Evolutionary conservation across 30 jellyfish, hydroid and myxozoan genomes (phyloP), one percentile per base, ranked within the genome.

Genomic region (Turritopsis dohrnii): DNA sequence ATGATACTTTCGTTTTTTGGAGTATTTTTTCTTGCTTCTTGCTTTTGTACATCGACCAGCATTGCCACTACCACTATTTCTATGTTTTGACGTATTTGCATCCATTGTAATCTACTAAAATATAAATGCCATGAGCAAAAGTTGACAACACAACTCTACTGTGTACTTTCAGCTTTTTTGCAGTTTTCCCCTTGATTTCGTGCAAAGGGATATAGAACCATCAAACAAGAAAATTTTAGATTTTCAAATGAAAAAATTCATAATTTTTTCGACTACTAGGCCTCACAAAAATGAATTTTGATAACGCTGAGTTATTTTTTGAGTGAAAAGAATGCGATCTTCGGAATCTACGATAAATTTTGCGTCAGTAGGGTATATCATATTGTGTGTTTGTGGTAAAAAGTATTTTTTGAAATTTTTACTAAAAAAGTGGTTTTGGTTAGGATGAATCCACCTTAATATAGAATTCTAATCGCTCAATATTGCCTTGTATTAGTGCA

Each of bases 41-140:
- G 72, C 72, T 54, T 54, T 54, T 54, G 72, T 54, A 54, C 72
- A 54, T 54, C 72, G n/a, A 54, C 72, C 72, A 54, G 72, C 72
- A 54, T 54, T 54, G 19, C 72, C 72, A 54, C 72, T 54, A 54
- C 72, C 72, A 16, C 72, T 54, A 54, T 54, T 54, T 54, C n/a
- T n/a, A n/a, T n/a, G n/a, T n/a, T n/a, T n/a, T n/a, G n/a, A n/a
- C n/a, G n/a, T n/a, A n/a, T n/a, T n/a, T n/a, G n/a, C n/a, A n/a
- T n/a, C n/a, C n/a, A n/a, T n/a, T n/a, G n/a, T n/a, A n/a, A n/a
- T n/a, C n/a, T n/a, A n/a, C n/a, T n/a, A n/a, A n/a, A n/a, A n/a
- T n/a, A n/a, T n/a, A n/a, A n/a, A n/a, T 54, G n/a, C 72, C 72
- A 54, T 54, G 72, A 54, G 72, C 72, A 54, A n/a, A 54, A 54